These are phyloP conservation scores for Zeus faber DNA, from an alignment of 2,113 vertebrate species.

Conservation along the genomic window DNA sequence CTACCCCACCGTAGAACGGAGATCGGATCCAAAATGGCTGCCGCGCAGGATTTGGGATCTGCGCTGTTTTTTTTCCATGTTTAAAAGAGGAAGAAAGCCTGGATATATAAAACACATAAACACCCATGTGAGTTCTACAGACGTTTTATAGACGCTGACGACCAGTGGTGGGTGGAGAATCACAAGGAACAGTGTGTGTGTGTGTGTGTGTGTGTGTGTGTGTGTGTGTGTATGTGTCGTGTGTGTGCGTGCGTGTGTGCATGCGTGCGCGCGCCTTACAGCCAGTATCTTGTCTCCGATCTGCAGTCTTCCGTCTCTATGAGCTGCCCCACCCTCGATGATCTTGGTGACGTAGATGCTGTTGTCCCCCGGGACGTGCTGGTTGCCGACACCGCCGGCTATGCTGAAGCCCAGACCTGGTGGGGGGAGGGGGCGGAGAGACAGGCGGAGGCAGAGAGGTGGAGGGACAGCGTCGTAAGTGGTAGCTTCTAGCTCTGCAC, in stretches of 20 bases:
- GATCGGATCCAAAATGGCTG: too few relatives aligned
- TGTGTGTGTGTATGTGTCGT: slow-evolving; percentile 1
- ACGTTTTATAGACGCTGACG: too few relatives aligned
- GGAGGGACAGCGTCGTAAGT: too few relatives aligned
- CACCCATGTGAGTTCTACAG: too few relatives aligned
- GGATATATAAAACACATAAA: too few relatives aligned
- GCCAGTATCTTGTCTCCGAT: slow-evolving; percentile 89
- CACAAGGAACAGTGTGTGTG: too few relatives aligned
- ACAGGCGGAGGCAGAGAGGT: background rate
- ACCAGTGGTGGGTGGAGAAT: too few relatives aligned
- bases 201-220: background rate
- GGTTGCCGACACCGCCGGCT: slow-evolving; percentile 84
- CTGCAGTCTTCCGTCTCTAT: slow-evolving; percentile 83
- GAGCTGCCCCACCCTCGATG: slow-evolving; percentile 84
- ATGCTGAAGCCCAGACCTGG: slow-evolving; percentile 88
- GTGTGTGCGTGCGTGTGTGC: too few relatives aligned
- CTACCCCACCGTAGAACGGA: too few relatives aligned
- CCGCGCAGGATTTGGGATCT: too few relatives aligned
- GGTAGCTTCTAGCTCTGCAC: background rate
- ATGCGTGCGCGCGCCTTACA: slow-evolving; percentile 49
- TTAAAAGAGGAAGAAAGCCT: too few relatives aligned
- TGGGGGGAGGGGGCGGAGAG: slow-evolving; percentile 6
- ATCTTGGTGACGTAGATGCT: slow-evolving; percentile 90
- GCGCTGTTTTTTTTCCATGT: too few relatives aligned
- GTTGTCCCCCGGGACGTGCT: slow-evolving; percentile 86